Percentiles rank a stretch among this genome's conserved stretches.
Evolutionary conservation across 2,113 vertebrate genomes (phyloP).

Genomic region (Morone saxatilis): DNA sequence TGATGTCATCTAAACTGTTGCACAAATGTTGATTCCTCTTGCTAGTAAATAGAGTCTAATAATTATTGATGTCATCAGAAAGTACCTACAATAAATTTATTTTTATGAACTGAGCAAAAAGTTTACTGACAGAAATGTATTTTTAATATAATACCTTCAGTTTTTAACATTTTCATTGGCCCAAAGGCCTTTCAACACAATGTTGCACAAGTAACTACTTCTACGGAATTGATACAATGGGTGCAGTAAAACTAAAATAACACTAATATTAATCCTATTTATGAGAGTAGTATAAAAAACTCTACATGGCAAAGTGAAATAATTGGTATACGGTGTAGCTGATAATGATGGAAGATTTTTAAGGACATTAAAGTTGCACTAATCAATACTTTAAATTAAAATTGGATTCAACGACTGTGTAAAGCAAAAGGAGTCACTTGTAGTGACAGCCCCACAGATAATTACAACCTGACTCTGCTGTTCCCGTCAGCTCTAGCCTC

Average conservation of each 20-base stretch:
- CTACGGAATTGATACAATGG: no score
- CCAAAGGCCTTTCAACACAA: not conserved
- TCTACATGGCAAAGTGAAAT: not conserved
- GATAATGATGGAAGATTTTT: not conserved
- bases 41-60: not conserved
- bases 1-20: constrained; percentile 52
- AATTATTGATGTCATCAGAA: not conserved
- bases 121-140: not conserved
- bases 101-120: not conserved
- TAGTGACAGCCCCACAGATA: not conserved
- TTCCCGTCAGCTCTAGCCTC: not conserved
- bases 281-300: not conserved
- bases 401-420: not conserved
- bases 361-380: no score
- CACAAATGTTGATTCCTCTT: constrained; percentile 20
- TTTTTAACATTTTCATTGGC: not conserved
- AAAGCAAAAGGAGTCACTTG: not conserved
- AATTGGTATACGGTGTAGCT: not conserved
- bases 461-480: no score
- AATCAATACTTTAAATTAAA: not conserved
- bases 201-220: not conserved
- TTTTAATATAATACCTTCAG: not conserved
- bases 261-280: no score
- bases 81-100: not conserved
- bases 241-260: not conserved